Percentiles rank a stretch among this genome's conserved stretches.
These are phyloP conservation scores for Platichthys flesus DNA, from an alignment of 2,113 vertebrate genomes.

Conservation along the genomic window DNA sequence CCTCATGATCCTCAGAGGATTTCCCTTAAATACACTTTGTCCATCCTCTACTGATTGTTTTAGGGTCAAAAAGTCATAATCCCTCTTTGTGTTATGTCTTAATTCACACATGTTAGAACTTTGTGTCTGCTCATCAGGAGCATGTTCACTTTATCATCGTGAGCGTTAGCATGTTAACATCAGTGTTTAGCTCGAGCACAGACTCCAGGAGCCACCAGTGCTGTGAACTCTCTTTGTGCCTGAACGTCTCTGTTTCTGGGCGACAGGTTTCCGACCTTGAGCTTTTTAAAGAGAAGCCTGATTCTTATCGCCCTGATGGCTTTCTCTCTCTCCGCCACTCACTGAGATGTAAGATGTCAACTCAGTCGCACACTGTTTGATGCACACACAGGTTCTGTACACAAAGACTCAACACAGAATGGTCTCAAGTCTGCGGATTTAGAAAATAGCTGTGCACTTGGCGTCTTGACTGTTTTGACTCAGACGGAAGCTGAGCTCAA, in stretches of 20 bases:
- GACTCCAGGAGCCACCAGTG: no score
- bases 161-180: no score
- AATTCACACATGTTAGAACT: no score
- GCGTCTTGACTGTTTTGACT: conserved; percentile 21
- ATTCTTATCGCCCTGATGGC: conserved; percentile 9
- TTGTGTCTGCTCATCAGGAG: no score
- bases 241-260: neutral
- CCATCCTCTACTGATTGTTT: no score
- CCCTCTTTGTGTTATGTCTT: no score
- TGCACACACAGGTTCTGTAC: neutral
- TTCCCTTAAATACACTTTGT: neutral
- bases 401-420: neutral
- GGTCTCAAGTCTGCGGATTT: conserved; percentile 17
- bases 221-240: no score
- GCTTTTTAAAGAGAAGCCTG: neutral
- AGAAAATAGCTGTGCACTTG: conserved; percentile 48
- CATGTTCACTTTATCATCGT: no score
- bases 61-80: no score
- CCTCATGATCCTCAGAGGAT: neutral
- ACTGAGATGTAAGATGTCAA: no score
- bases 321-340: neutral
- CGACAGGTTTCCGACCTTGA: conserved; percentile 4
- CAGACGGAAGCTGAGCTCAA: conserved; percentile 11
- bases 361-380: neutral
- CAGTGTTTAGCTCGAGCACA: no score